phyloP scores from a whole-genome alignment of 2,888 invertebrate genomes.

The Cloeon dipterum region DNA sequence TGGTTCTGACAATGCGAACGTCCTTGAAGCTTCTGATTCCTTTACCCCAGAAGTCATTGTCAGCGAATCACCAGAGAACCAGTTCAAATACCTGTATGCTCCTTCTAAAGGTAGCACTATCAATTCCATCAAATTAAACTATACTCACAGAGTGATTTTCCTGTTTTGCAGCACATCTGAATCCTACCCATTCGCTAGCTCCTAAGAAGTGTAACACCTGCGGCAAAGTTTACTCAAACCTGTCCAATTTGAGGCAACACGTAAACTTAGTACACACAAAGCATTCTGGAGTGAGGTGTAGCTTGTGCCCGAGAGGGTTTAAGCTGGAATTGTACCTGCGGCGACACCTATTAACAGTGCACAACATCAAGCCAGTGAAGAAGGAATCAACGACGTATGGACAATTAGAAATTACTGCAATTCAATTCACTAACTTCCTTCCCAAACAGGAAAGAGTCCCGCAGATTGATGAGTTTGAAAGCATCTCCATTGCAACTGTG shows the following conservation, averaged over 20 bases:
- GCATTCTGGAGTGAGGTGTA: conserved; percentile 30
- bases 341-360: conserved; percentile 31
- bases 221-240: conserved; percentile 37
- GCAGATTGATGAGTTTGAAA: too few relatives aligned
- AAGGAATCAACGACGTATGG: not conserved
- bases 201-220: conserved; percentile 36
- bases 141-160: too few relatives aligned
- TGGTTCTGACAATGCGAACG: too few relatives aligned
- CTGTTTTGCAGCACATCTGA: not conserved
- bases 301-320: conserved; percentile 34
- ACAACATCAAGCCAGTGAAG: conserved; percentile 10
- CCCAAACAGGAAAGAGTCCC: too few relatives aligned
- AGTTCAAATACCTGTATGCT: too few relatives aligned
- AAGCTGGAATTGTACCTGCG: conserved; percentile 36
- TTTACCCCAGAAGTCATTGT: too few relatives aligned
- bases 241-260: conserved; percentile 38
- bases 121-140: too few relatives aligned
- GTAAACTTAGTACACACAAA: conserved; percentile 40
- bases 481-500: too few relatives aligned
- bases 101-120: too few relatives aligned
- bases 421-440: too few relatives aligned
- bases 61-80: too few relatives aligned
- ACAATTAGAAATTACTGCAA: not conserved
- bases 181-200: conserved; percentile 23
- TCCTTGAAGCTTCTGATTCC: too few relatives aligned